Conservation (phyloP, 1,140 invertebrate species). For the Bilobella aurantiaca region DNA sequence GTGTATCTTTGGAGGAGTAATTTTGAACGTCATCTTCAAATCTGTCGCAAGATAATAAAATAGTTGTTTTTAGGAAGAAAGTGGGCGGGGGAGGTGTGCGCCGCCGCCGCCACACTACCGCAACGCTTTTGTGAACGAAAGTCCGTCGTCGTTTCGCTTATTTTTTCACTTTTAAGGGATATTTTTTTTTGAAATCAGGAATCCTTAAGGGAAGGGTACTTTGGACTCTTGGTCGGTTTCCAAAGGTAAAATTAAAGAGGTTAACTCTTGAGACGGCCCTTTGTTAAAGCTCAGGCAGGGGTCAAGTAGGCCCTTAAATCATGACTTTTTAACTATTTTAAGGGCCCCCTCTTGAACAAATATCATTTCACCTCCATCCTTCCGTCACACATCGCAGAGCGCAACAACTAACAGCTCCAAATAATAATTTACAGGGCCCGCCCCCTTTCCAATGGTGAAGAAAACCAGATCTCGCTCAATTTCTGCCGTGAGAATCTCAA, state of each 20-base stretch:
- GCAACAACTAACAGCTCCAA: background rate
- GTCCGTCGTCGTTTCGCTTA: background rate
- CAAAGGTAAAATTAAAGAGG: slow-evolving; percentile 34
- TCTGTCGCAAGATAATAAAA: slow-evolving; percentile 30
- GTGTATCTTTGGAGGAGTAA: background rate
- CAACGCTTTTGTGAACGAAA: background rate
- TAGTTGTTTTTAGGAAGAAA: slow-evolving; percentile 18
- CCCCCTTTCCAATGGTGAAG: too few relatives aligned
- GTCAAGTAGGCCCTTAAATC: slow-evolving; percentile 36
- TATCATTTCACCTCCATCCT: slow-evolving; percentile 25
- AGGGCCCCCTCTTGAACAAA: slow-evolving; percentile 26
- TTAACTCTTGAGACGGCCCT: slow-evolving; percentile 31
- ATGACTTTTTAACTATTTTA: slow-evolving; percentile 9
- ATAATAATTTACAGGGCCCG: background rate
- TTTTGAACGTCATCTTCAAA: slow-evolving; percentile 8
- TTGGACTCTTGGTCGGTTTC: slow-evolving; percentile 20
- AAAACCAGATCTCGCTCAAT: too few relatives aligned
- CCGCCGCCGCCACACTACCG: background rate
- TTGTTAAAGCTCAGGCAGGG: slow-evolving; percentile 31
- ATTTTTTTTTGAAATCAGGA: slow-evolving; percentile 20
- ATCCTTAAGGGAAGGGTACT: background rate
- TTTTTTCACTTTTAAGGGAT: slow-evolving; percentile 12
- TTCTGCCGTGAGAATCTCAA: too few relatives aligned
- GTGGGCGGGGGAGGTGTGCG: background rate
- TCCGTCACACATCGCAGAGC: background rate